These are phyloP conservation scores for Notechis scutatus DNA, from an alignment of 2,113 vertebrate genomes.

Conservation along the genomic window DNA sequence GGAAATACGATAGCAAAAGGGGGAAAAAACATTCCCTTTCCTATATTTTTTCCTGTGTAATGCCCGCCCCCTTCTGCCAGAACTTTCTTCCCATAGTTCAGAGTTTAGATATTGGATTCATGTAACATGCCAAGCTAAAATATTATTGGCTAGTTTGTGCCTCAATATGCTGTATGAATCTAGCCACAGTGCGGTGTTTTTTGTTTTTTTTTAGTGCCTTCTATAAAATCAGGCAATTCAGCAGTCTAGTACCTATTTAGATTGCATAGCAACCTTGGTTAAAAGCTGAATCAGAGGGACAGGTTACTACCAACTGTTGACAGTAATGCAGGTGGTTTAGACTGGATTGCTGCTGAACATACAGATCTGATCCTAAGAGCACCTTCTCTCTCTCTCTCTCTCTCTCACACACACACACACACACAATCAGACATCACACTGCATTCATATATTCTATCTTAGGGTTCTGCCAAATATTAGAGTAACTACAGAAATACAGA, in stretches of 20 bases:
- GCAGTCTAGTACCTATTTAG: background rate
- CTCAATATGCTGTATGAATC: background rate
- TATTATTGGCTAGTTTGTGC: background rate
- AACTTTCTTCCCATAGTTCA: background rate
- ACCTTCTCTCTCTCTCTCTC: background rate
- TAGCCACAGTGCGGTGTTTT: background rate
- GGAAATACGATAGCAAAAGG: background rate
- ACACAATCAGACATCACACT: background rate
- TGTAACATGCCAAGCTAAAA: background rate
- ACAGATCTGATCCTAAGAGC: background rate
- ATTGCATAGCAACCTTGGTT: background rate
- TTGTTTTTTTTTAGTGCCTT: background rate
- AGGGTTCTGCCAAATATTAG: background rate
- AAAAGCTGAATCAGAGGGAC: background rate
- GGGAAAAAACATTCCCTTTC: background rate
- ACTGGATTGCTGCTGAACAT: background rate
- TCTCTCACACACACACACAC: background rate
- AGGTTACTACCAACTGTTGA: background rate
- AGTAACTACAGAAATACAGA: background rate
- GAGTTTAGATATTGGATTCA: background rate
- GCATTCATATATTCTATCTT: background rate
- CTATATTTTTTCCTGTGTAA: background rate
- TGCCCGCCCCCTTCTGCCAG: background rate
- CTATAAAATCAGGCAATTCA: background rate
- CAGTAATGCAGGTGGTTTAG: background rate